A percentile compares a stretch with the other conserved stretches of the same genome.
These are phyloP conservation scores for Acanthornis magna DNA, from an alignment of 2,797 vertebrate species.

Conservation along the genomic window DNA sequence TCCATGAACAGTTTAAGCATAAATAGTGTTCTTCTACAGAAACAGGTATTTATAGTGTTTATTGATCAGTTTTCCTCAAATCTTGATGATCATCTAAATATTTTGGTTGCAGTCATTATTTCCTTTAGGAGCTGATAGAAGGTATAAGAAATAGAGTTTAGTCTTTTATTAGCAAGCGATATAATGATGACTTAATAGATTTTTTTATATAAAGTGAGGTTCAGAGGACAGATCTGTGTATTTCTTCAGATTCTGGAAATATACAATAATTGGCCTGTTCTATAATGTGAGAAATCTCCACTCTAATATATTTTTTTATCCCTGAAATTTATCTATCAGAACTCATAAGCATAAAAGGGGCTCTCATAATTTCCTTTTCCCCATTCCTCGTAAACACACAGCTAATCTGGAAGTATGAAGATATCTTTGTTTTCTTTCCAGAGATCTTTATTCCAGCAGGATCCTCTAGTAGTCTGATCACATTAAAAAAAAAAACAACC, in stretches of 20 bases:
- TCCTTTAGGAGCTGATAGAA: neutral
- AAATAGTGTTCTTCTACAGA: neutral
- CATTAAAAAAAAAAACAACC: neutral
- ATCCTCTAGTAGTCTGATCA: neutral
- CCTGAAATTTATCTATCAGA: neutral
- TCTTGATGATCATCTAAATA: neutral
- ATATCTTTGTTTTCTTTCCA: neutral
- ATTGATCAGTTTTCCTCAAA: neutral
- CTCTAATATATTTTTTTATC: neutral
- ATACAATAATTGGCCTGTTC: neutral
- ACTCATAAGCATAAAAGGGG: neutral
- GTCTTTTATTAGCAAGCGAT: neutral
- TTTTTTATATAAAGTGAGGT: neutral
- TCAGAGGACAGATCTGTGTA: neutral
- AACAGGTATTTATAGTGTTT: neutral
- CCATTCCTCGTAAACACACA: neutral
- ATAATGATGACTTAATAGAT: neutral
- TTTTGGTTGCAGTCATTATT: neutral
- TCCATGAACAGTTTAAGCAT: neutral
- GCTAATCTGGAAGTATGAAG: neutral
- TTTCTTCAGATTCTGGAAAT: neutral
- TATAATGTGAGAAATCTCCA: neutral
- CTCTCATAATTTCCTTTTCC: too few relatives aligned
- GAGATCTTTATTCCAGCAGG: neutral
- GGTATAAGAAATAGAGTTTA: neutral